phyloP scores from a whole-genome alignment of 2,888 invertebrate genomes.

The Horisme vitalbata region DNA sequence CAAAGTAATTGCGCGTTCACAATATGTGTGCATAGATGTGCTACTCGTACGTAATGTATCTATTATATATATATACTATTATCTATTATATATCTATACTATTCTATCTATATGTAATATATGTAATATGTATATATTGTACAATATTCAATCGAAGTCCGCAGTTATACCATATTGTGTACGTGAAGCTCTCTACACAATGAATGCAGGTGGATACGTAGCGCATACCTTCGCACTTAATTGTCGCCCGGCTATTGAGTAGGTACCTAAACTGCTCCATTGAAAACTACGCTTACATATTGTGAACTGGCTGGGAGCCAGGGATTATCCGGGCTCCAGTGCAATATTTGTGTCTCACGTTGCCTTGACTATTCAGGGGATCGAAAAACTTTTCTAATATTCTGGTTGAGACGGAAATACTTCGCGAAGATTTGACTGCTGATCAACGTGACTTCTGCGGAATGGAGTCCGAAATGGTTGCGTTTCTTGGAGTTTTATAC shows the following conservation, averaged over 20 bases:
- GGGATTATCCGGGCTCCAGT: constrained; percentile 66
- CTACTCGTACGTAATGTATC: no score
- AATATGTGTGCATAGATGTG: no score
- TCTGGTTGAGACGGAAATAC: constrained; percentile 63
- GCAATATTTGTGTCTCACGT: constrained; percentile 79
- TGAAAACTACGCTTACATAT: constrained; percentile 70
- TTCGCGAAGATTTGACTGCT: constrained; percentile 54
- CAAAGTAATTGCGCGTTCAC: no score
- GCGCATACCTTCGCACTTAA: constrained; percentile 24
- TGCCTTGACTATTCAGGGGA: constrained; percentile 67
- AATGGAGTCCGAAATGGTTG: constrained; percentile 19
- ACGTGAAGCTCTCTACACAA: background rate
- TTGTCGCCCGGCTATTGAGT: constrained; percentile 31
- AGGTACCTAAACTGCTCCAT: constrained; percentile 45
- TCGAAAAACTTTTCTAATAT: constrained; percentile 82
- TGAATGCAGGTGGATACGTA: constrained; percentile 8
- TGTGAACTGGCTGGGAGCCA: constrained; percentile 75
- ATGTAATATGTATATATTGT: no score
- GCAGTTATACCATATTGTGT: background rate
- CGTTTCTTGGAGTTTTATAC: background rate
- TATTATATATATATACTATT: no score
- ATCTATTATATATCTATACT: no score
- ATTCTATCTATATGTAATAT: no score
- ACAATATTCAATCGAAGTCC: no score
- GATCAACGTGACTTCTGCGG: constrained; percentile 41